Base-by-base conservation (phyloP, 2,797 vertebrate species). In the Paramormyrops hopkinsi region DNA sequence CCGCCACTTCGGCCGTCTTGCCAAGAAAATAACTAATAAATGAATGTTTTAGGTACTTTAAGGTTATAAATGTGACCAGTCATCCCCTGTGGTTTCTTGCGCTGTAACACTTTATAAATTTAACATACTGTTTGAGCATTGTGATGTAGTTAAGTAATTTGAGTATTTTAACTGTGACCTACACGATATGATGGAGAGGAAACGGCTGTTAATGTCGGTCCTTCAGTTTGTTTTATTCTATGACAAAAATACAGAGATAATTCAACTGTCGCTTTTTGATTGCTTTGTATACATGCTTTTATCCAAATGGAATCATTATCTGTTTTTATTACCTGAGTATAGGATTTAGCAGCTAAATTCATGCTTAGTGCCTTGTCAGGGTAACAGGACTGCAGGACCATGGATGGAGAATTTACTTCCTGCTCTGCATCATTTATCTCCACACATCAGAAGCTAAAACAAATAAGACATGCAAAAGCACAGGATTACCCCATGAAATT, bases 1-100 rank as follows among this genome's bases (percentile, higher is more conserved):
- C 73, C 0, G 14, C 41, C 37, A 79, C 73, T 44, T 44, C 8
- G 14, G 73, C 19, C 8, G 37, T 44, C 73, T n/a, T 79, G 73
- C 73, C 73, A 79, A 79, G 73, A 44, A 79, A 79, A 79, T 44
- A 79, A 79, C 73, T 79, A 79, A 79, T 79, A 79, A 79, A 79
- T 41, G 41, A 79, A 79, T 41, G 73, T 44, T 79, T 79, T 79
- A 44, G 73, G 73, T 79, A 79, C 73, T 79, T 79, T 44, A 79
- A 79, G 73, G 73, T 44, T 79, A 79, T 79, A 79, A 79, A 79
- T 19, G 19, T 79, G 73, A 79, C 82, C 82, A 84, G 48, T 84
- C 82, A 84, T 44, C 41, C 41, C 46, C 3, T 84, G n/a, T 44
- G 82, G 44, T 50, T 84, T 84, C 46, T 44, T 22, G 82, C 22